Conservation (phyloP, 2,797 vertebrate genomes). For the Fratercula arctica region DNA sequence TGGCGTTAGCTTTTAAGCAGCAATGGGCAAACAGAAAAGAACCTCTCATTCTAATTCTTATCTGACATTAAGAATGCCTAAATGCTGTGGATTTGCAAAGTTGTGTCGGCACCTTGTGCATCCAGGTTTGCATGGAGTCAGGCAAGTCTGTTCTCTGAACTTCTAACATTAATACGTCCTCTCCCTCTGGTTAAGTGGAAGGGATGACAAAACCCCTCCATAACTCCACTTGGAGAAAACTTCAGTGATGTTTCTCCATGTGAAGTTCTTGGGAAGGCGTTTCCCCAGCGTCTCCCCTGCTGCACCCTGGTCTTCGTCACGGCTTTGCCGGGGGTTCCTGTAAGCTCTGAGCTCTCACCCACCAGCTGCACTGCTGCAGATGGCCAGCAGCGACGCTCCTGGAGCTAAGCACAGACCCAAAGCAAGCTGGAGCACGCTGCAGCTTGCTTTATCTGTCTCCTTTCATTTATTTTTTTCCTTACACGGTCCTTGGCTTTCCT, state of each 20-base stretch:
- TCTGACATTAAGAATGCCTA: background rate
- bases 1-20: background rate
- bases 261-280: background rate
- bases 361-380: background rate
- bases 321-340: background rate
- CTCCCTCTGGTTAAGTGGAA: background rate
- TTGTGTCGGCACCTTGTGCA: background rate
- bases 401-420: background rate
- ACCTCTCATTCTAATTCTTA: background rate
- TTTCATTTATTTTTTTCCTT: background rate
- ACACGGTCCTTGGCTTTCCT: background rate
- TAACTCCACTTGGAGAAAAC: background rate
- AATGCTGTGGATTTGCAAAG: conserved; percentile 1
- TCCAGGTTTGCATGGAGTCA: background rate
- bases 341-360: background rate
- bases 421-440: background rate
- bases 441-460: background rate
- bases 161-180: background rate
- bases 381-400: rapidly evolving
- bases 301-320: background rate
- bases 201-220: background rate
- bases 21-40: background rate
- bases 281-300: background rate
- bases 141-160: background rate
- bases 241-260: background rate